Evolutionary conservation across 2,888 invertebrate genomes (phyloP).

Genomic region (Scaptomyza flava): DNA sequence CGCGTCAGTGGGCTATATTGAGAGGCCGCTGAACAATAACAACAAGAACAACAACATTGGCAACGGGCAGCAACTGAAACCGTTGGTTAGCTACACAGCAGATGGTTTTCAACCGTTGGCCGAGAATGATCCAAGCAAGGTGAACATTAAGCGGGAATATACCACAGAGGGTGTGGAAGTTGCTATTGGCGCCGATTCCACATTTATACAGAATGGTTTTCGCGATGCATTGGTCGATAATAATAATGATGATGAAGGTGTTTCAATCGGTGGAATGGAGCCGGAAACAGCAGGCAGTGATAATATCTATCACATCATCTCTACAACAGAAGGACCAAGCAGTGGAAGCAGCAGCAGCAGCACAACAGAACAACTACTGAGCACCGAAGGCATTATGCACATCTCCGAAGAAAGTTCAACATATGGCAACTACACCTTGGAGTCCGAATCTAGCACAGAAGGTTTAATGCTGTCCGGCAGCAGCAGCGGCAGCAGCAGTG

Average conservation of each 20-base stretch:
- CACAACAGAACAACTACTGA: constrained; percentile 18
- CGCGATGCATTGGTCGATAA: constrained; percentile 48
- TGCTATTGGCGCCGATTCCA: constrained; percentile 12
- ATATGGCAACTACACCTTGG: constrained; percentile 18
- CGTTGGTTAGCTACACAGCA: constrained; percentile 54
- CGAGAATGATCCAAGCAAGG: constrained; percentile 77
- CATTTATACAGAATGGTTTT: constrained; percentile 52
- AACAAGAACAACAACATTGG: constrained; percentile 23
- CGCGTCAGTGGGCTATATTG: constrained; percentile 75
- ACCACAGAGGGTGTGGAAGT: constrained; percentile 69
- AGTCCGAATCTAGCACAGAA: constrained; percentile 58
- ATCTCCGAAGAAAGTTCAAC: constrained; percentile 14
- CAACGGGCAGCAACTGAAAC: constrained; percentile 34
- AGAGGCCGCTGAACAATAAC: constrained; percentile 38
- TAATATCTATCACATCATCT: constrained; percentile 79
- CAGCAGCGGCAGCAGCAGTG: constrained; percentile 33
- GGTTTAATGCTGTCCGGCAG: constrained; percentile 15
- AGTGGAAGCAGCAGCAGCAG: constrained; percentile 8
- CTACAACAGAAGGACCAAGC: constrained; percentile 78
- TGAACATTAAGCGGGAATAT: constrained; percentile 81
- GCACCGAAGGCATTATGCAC: constrained; percentile 31
- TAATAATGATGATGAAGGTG: constrained; percentile 30
- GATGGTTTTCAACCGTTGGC: constrained; percentile 62
- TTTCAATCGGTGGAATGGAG: constrained; percentile 55
- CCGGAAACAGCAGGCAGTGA: constrained; percentile 82